These are phyloP conservation scores for Antheraea assamensis DNA, from an alignment of 2,888 invertebrate genomes.

Conservation along the genomic window DNA sequence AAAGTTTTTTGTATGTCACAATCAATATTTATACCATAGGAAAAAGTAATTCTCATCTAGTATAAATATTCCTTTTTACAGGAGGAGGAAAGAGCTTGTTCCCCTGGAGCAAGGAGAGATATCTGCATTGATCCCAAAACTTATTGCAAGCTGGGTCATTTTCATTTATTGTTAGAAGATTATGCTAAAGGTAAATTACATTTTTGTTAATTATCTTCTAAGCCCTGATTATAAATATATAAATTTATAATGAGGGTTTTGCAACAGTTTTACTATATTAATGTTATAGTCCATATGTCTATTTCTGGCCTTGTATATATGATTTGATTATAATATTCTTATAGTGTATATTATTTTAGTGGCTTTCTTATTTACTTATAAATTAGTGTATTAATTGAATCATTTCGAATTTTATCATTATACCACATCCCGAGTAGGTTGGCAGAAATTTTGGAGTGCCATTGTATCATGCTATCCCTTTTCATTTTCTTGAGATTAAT, in stretches of 20 bases:
- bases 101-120: constrained; percentile 79
- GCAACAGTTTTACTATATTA: background rate
- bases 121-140: constrained; percentile 94
- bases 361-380: too few species aligned
- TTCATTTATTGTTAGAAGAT: constrained; percentile 95
- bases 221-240: too few species aligned
- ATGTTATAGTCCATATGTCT: too few species aligned
- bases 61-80: constrained; percentile 34
- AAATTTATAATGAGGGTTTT: background rate
- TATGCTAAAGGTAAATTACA: constrained; percentile 91
- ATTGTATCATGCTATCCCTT: background rate
- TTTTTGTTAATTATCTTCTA: background rate
- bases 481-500: background rate
- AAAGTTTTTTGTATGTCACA: too few species aligned
- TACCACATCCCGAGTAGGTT: background rate
- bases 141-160: constrained; percentile 97
- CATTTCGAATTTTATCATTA: background rate
- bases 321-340: too few species aligned
- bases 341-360: too few species aligned
- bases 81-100: constrained; percentile 76
- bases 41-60: background rate
- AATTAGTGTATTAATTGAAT: too few species aligned
- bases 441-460: background rate
- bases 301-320: too few species aligned
- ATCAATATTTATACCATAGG: background rate